These are phyloP conservation scores for Thomomys bottae DNA, from an alignment of 2,113 vertebrate genomes.

Conservation along the genomic window DNA sequence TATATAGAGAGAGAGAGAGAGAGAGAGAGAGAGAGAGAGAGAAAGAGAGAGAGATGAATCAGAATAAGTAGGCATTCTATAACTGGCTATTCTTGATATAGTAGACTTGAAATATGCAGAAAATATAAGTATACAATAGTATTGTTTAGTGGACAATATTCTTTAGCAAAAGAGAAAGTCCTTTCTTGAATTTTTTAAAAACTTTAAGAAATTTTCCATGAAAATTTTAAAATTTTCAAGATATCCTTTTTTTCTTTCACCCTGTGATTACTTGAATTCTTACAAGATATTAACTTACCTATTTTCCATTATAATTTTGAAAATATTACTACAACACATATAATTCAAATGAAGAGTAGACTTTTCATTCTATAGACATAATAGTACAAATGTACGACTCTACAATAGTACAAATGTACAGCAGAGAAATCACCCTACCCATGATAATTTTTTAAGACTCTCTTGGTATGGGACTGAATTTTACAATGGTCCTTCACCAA, in stretches of 20 bases:
- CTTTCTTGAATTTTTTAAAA: background rate
- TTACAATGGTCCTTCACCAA: background rate
- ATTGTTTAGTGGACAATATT: background rate
- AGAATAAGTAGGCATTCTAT: background rate
- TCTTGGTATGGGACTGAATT: background rate
- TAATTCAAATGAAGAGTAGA: background rate
- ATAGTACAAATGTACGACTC: background rate
- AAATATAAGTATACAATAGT: no score
- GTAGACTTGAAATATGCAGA: background rate
- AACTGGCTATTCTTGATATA: background rate
- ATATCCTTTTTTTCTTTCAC: background rate
- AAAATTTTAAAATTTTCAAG: background rate
- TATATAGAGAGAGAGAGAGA: no score
- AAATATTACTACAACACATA: background rate
- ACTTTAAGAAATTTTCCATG: background rate
- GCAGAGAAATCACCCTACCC: background rate
- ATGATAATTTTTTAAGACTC: background rate
- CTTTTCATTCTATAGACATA: background rate
- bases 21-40: no score
- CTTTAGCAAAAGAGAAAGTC: background rate
- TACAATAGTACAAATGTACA: background rate
- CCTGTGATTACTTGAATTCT: background rate
- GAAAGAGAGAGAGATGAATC: no score
- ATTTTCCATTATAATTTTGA: background rate
- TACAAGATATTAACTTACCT: background rate